Evolutionary conservation across 1,140 invertebrate species (phyloP).

Genomic region (Lerema accius): DNA sequence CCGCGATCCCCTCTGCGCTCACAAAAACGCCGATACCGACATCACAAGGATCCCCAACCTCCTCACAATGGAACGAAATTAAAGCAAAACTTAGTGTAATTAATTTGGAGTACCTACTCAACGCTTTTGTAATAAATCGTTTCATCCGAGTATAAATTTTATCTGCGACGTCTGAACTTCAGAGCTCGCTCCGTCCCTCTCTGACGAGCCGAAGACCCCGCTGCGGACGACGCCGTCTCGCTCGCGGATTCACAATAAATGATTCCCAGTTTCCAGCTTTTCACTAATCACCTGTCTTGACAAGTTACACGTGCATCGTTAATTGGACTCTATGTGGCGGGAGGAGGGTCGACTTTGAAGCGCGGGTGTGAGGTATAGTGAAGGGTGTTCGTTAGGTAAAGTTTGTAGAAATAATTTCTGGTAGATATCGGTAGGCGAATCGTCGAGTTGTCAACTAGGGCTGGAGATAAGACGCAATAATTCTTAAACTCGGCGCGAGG

Average conservation of each 20-base stretch:
- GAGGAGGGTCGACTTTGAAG: conserved; percentile 47
- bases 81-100: conserved; percentile 80
- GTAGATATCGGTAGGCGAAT: conserved; percentile 69
- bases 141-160: conserved; percentile 75
- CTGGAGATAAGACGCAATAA: conserved; percentile 68
- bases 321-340: conserved; percentile 38
- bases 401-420: conserved; percentile 76
- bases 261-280: conserved; percentile 77
- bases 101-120: conserved; percentile 77
- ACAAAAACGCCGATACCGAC: conserved; percentile 61
- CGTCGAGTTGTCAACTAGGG: conserved; percentile 66
- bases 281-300: conserved; percentile 72
- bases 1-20: conserved; percentile 45
- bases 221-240: conserved; percentile 62
- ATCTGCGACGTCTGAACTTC: conserved; percentile 57
- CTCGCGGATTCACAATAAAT: conserved; percentile 69
- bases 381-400: conserved; percentile 71
- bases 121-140: conserved; percentile 81
- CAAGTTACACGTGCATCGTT: conserved; percentile 21
- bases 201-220: conserved; percentile 53
- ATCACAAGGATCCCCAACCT: conserved; percentile 49
- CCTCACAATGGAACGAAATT: conserved; percentile 68
- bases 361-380: conserved; percentile 39
- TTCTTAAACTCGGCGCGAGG: conserved; percentile 62
- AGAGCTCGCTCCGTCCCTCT: conserved; percentile 52